Evolutionary conservation across 2,888 invertebrate genomes (phyloP).

Genomic region (Anarsia innoxiella): DNA sequence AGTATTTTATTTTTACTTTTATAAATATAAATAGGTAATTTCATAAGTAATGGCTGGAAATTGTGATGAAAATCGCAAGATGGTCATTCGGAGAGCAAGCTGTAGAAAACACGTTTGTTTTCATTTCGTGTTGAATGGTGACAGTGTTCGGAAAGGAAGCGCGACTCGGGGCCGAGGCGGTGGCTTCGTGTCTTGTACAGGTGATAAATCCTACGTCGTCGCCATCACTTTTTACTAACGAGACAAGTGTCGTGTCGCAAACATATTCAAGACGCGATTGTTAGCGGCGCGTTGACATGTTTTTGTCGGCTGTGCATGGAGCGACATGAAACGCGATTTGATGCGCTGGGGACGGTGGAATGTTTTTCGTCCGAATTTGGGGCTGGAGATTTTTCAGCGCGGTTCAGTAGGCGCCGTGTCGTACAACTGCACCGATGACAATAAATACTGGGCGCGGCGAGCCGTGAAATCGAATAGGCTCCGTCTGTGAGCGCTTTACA

Average conservation of each 20-base stretch:
- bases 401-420: slow-evolving; percentile 71
- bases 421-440: slow-evolving; percentile 74
- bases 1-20: no score
- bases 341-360: slow-evolving; percentile 45
- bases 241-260: slow-evolving; percentile 65
- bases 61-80: no score
- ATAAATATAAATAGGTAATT: no score
- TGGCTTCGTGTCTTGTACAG: slow-evolving; percentile 46
- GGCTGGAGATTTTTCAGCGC: slow-evolving; percentile 68
- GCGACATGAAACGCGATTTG: slow-evolving; percentile 26
- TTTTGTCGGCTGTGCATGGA: slow-evolving; percentile 33
- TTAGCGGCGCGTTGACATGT: slow-evolving; percentile 35
- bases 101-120: slow-evolving; percentile 49
- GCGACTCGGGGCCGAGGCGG: slow-evolving; percentile 29
- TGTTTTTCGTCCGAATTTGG: slow-evolving; percentile 64
- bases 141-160: slow-evolving; percentile 47
- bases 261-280: slow-evolving; percentile 58
- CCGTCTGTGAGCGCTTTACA: slow-evolving; percentile 74
- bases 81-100: no score
- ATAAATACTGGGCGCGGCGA: slow-evolving; percentile 73
- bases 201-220: slow-evolving; percentile 67
- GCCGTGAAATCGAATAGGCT: slow-evolving; percentile 76
- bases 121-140: slow-evolving; percentile 41
- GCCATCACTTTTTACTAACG: slow-evolving; percentile 69
- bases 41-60: no score